Base-by-base conservation (phyloP, 2,888 invertebrate genomes). In the Drosophila paucipuncta region DNA sequence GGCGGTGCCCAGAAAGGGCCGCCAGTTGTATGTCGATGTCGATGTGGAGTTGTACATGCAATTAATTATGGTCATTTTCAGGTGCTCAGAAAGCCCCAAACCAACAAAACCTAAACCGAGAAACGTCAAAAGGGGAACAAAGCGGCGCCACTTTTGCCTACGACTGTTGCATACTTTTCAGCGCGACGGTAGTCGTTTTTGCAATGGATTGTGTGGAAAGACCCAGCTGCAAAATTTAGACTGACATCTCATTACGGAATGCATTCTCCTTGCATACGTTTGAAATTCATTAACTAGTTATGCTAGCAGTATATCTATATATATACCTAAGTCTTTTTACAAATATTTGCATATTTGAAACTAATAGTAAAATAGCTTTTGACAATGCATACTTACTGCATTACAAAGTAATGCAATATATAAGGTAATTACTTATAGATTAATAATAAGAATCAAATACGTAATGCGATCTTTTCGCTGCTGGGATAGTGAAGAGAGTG, bases 31-130 rank as follows among this genome's bases (percentile, higher is more conserved):
- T 84, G 39, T 30, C 39, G n/a, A 18, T 11, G 57, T 39, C 39
- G 35, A 10, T 35, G 25, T 25, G 16, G 35, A 90, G 85, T 82
- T 83, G 88, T 76, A 84, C 90, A 82, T 61, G 90, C 90, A 88
- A 88, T 88, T 89, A 89, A 89, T 88, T 88, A 88, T 89, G 90
- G 85, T 88, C 85, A 88, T 88, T 89, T 87, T 73, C 89, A 85
- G 88, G 80, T 87, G 88, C 71, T 65, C 75, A 63, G 65, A 76
- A 60, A 53, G 57, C 58, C 49, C 25, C 41, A 39, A 58, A 16
- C 35, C 37, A 65, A 30, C 35, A 50, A 47, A 33, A 30, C 62
- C n/a, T 22, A 61, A 25, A 28, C 2, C 16, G 50, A 59, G 61
- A 25, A 28, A 16, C 13, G 39, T n/a, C 28, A 39, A 39, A 30